Base-by-base conservation (phyloP, 2,113 vertebrate genomes). In the Muntiacus reevesi region DNA sequence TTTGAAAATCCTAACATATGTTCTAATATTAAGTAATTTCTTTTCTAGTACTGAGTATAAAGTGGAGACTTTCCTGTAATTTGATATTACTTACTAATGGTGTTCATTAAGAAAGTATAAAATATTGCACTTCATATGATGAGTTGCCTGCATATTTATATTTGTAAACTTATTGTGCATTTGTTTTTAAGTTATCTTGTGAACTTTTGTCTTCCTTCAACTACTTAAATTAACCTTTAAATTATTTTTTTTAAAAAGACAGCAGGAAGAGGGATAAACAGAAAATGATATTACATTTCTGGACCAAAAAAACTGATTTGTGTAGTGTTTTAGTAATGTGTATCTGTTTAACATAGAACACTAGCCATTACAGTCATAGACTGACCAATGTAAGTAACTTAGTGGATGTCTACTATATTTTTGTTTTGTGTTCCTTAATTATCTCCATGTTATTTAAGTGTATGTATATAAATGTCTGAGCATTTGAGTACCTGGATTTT, bases 241-340 rank as follows among this genome's bases (percentile, higher is more conserved):
- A 40, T 95, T 87, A 84, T 87, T 96, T 96, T 93, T 94, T 40
- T 47, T 88, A 88, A 94, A 30, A 43, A 92, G 8, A 83, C 83
- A 78, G 83, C 81, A 43, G 87, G 15, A 84, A 45, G 21, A 30
- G 13, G 25, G 6, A 55, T 23, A 43, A 92, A 91, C 88, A 30
- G 25, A 40, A 91, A 88, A 84, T 93, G 85, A 88, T 87, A n/a
- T 64, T 94, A 74, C 28, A 45, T 86, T 95, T 96, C 47, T 95
- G 74, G 23, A 78, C 43, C 76, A 93, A 87, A 95, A 82, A 84
- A 30, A 45, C n/a, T 87, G 33, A 91, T 87, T 85, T 76, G 16
- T 88, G 9, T 89, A 82, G 40, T 85, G 81, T 62, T 95, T 96
- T 88, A 81, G 76, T 85, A 92, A 62, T 76, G 62, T 55, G 25